Percentiles rank a stretch among this genome's conserved stretches.
Conservation (phyloP, 2,113 vertebrate genomes). For the Nettapus auritus region DNA sequence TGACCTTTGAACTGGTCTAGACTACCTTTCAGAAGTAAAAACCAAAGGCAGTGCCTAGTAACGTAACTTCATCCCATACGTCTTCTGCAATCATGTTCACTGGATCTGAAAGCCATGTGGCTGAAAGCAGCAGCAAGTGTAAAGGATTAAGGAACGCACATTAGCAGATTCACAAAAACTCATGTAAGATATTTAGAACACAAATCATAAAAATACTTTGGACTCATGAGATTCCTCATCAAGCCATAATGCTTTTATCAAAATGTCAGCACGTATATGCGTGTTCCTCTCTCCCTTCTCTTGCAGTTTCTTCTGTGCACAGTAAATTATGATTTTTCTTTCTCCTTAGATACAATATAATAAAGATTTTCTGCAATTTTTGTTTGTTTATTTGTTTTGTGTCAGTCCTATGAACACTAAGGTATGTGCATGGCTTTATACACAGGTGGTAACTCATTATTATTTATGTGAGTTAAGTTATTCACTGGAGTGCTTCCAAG, state of each 20-base stretch:
- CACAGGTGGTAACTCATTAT: slow-evolving; percentile 35
- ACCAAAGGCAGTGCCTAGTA: neutral
- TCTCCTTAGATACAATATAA: neutral
- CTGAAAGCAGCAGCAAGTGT: neutral
- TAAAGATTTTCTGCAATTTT: neutral
- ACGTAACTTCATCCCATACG: neutral
- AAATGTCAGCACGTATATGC: neutral
- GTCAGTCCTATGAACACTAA: neutral
- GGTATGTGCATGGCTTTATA: neutral
- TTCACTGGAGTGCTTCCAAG: slow-evolving; percentile 30
- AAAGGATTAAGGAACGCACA: neutral
- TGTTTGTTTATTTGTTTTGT: too few species aligned
- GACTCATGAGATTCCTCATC: neutral
- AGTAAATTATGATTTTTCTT: neutral
- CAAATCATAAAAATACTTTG: neutral
- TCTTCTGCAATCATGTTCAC: neutral
- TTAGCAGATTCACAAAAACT: slow-evolving; percentile 14
- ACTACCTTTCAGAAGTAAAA: neutral
- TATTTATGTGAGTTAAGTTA: slow-evolving; percentile 33
- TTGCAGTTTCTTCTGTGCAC: neutral
- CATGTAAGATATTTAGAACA: neutral
- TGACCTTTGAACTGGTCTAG: neutral
- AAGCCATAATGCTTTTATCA: neutral
- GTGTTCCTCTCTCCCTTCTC: neutral
- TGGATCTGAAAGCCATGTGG: neutral